Evolutionary conservation across 2,888 invertebrate species (phyloP), one percentile per base, ranked within the genome.

Genomic region (Synanthedon myopaeformis): DNA sequence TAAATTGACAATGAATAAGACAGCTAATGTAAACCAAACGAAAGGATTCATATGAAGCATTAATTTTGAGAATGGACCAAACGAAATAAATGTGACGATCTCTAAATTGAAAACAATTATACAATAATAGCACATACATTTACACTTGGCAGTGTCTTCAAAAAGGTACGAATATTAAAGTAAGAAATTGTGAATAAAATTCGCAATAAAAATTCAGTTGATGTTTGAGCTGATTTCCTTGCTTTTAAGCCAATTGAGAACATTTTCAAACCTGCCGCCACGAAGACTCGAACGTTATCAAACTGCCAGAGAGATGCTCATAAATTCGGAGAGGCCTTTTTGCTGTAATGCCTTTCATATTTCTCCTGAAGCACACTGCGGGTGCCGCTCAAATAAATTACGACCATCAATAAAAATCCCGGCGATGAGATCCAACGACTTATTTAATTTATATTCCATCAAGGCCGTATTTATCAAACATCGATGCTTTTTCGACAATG

Each of bases 401-500:
- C 79, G 66, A 70, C 79, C 82, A 85, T 87, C 86, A 84, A 86
- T 86, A 87, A 86, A 84, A 86, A 85, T 84, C 84, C 78, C 75
- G 72, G 71, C 79, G 78, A 74, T 65, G 70, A 79, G 76, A 85
- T 83, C 77, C 82, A 67, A 69, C 74, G 83, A 85, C 84, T 86
- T 86, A 86, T 84, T 85, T 84, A 84, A 86, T 86, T 86, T 82
- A 83, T 84, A 84, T 84, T 86, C 83, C 81, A 84, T 84, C 80
- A 79, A 70, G 69, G 70, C 61, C 67, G 73, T 84, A 82, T 85
- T 84, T 83, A 82, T 84, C 81, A 84, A 82, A 79, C 72, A 79
- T 78, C 72, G 71, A 69, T 60, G 69, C 67, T 73, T 70, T 77
- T 69, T 66, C 62, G 64, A 65, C 63, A 61, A 61, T 63, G 60